Evolutionary conservation across 1,140 invertebrate species (phyloP).

Genomic region (Coenobita brevimanus): DNA sequence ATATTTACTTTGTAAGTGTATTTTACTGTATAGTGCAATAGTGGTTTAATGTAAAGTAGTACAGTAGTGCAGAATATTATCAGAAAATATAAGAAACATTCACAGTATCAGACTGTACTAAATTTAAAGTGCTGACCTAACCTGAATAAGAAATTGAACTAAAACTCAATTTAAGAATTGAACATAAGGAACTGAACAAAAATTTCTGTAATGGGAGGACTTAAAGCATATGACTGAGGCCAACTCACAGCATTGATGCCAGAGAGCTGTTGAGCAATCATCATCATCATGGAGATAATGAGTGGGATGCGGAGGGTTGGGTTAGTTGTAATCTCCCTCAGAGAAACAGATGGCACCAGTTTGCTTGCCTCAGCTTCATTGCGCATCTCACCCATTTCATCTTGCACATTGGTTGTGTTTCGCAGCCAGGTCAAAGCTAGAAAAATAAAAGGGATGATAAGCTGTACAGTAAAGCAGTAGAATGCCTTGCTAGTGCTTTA

Average conservation of each 20-base stretch:
- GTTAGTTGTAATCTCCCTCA: slow-evolving; percentile 83
- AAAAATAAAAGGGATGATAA: slow-evolving; percentile 68
- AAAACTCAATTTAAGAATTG: no score
- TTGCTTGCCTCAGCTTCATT: slow-evolving; percentile 85
- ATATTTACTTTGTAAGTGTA: no score
- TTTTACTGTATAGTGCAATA: no score
- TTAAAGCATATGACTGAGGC: no score
- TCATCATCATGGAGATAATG: slow-evolving; percentile 86
- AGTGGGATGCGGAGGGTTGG: slow-evolving; percentile 83
- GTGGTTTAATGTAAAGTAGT: no score
- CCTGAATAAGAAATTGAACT: no score
- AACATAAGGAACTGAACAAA: no score
- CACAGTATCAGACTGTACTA: background rate
- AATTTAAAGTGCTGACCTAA: slow-evolving; percentile 36
- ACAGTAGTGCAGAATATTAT: background rate
- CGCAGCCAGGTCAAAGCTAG: slow-evolving; percentile 84
- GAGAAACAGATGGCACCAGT: slow-evolving; percentile 81
- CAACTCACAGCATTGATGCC: slow-evolving; percentile 91
- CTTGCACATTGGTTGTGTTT: slow-evolving; percentile 83
- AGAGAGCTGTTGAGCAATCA: slow-evolving; percentile 91
- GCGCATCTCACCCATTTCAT: slow-evolving; percentile 91
- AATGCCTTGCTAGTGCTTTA: no score
- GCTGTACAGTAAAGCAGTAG: no score
- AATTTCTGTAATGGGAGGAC: no score
- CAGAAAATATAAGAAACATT: background rate